Conservation (phyloP, 2,113 vertebrate genomes). For the Mormoops blainvillei region DNA sequence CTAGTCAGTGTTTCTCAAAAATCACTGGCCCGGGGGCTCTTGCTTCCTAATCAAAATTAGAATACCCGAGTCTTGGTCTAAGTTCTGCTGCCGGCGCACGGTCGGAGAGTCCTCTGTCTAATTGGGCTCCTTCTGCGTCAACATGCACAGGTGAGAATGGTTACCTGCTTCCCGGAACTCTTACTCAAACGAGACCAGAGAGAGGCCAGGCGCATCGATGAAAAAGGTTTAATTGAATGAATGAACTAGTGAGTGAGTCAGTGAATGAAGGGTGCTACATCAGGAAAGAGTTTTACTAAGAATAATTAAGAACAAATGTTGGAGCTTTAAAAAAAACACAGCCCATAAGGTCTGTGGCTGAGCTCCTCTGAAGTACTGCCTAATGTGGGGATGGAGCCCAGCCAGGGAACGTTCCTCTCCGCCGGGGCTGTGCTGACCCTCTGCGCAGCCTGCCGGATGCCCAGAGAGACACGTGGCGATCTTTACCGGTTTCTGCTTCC, state of each 20-base stretch:
- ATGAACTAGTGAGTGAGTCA: neutral
- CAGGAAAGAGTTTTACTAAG: neutral
- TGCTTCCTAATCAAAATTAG: neutral
- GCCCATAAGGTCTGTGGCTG: neutral
- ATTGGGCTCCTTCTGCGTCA: neutral
- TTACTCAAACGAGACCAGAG: neutral
- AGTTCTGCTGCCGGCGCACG: neutral
- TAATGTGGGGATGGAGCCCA: neutral
- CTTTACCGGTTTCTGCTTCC: neutral
- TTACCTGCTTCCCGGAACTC: neutral
- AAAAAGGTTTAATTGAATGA: neutral
- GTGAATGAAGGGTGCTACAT: neutral
- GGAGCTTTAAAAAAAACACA: neutral
- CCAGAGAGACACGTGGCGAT: neutral
- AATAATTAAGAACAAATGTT: constrained; percentile 50
- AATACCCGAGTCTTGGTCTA: neutral
- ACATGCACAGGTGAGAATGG: neutral
- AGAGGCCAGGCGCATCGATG: neutral
- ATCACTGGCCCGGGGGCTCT: neutral
- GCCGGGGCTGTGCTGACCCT: constrained; percentile 20
- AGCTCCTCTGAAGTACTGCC: neutral
- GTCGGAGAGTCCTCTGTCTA: neutral
- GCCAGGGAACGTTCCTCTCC: neutral
- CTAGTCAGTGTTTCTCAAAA: neutral
- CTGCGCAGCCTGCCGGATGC: constrained; percentile 4